Evolutionary conservation across 2,797 vertebrate species (phyloP).

Genomic region (Nyctibius grandis): DNA sequence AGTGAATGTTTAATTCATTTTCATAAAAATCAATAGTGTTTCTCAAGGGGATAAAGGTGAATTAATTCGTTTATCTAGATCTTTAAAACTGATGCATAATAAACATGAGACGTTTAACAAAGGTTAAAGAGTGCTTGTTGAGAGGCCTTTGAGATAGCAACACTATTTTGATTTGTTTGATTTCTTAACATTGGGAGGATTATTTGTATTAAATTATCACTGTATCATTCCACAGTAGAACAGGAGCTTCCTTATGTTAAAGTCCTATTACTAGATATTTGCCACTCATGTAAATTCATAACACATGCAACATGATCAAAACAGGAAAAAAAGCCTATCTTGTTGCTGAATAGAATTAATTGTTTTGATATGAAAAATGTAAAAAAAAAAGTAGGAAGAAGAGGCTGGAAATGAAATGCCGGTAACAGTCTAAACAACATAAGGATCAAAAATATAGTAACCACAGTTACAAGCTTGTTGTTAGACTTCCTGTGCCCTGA

Average conservation of each 20-base stretch:
- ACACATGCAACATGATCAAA: background rate
- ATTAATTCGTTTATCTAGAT: conserved; percentile 77
- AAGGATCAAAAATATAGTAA: background rate
- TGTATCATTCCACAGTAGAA: background rate
- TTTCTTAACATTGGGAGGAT: conserved; percentile 5
- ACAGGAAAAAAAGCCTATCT: background rate
- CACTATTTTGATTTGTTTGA: conserved; percentile 29
- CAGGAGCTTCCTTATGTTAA: background rate
- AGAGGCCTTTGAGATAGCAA: conserved; percentile 28
- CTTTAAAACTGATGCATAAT: conserved; percentile 74
- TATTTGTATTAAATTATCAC: background rate
- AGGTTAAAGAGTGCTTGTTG: conserved; percentile 70
- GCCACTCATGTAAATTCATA: background rate
- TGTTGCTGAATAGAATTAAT: background rate
- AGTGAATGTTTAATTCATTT: conserved; percentile 75
- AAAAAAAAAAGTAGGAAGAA: background rate
- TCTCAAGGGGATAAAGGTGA: conserved; percentile 73
- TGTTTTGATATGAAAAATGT: background rate
- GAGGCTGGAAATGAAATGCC: background rate
- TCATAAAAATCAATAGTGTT: conserved; percentile 78
- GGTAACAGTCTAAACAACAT: background rate
- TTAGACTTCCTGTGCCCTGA: background rate
- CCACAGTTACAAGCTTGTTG: background rate
- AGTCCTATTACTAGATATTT: background rate
- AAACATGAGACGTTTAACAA: conserved; percentile 59